Evolutionary conservation across 2,888 invertebrate species (phyloP).

Genomic region (Seira ritae): DNA sequence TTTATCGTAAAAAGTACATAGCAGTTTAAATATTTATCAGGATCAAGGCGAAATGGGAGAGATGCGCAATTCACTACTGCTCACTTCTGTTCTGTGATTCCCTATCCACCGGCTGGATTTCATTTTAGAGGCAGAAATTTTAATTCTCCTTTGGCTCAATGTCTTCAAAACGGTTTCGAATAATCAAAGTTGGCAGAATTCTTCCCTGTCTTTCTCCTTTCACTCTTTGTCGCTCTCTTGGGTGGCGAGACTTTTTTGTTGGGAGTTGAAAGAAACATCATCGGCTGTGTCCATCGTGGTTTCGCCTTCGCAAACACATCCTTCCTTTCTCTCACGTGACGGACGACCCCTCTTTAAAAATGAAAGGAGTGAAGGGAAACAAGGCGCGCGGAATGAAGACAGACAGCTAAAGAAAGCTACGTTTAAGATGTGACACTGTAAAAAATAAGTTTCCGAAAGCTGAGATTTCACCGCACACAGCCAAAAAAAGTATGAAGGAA

Average conservation of each 20-base stretch:
- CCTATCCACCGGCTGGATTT: not conserved
- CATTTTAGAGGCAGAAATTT: not conserved
- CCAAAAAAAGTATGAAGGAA: not conserved
- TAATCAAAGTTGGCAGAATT: conserved; percentile 62
- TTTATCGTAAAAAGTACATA: not conserved
- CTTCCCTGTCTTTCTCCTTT: conserved; percentile 32
- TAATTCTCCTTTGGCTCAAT: conserved; percentile 9
- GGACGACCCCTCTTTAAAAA: conserved; percentile 32
- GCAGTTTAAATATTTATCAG: conserved; percentile 40
- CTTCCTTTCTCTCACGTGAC: conserved; percentile 34
- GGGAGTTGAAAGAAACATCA: conserved; percentile 26
- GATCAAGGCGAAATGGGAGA: conserved; percentile 3
- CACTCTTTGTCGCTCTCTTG: conserved; percentile 27
- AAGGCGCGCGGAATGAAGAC: conserved; percentile 54
- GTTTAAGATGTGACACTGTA: conserved; percentile 2
- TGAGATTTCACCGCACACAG: conserved; percentile 20
- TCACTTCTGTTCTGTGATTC: not conserved
- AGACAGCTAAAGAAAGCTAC: conserved; percentile 37
- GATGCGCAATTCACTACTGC: not conserved
- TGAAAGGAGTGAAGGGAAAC: conserved; percentile 38
- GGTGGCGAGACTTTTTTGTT: conserved; percentile 35
- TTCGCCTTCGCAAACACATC: conserved; percentile 34
- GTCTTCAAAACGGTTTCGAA: conserved; percentile 30
- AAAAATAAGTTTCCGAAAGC: conserved; percentile 24
- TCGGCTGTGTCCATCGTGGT: conserved; percentile 49